Percentiles rank a stretch among this genome's conserved stretches.
Conservation (phyloP, 2,113 vertebrate species). For the Hydrochoerus hydrochaeris region DNA sequence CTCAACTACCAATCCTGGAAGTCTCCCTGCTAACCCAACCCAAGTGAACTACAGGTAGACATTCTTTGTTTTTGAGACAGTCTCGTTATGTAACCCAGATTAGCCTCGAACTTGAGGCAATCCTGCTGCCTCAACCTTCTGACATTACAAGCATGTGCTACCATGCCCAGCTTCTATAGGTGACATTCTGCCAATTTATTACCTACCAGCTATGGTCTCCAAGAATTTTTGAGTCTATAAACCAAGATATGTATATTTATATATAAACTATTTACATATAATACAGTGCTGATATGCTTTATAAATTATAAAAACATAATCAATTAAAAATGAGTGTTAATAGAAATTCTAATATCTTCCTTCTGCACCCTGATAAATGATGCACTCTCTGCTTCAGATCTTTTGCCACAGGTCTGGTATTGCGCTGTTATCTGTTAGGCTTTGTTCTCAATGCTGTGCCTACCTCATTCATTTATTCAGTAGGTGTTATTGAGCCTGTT, state of each 20-base stretch:
- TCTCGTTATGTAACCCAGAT: too few species aligned
- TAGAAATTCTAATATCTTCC: slow-evolving; percentile 50
- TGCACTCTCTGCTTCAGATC: neutral
- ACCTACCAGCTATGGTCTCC: slow-evolving; percentile 11
- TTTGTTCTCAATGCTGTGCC: neutral
- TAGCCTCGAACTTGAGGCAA: too few species aligned
- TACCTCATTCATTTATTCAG: neutral
- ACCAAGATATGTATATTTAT: slow-evolving; percentile 46
- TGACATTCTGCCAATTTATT: neutral
- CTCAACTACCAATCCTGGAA: neutral
- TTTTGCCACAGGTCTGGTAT: neutral
- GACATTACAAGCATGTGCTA: too few species aligned
- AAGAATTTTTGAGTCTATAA: slow-evolving; percentile 39
- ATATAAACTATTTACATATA: slow-evolving; percentile 28
- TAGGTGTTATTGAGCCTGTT: neutral
- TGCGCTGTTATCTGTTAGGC: neutral
- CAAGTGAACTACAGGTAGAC: neutral
- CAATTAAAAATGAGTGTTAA: slow-evolving; percentile 18
- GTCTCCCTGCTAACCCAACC: neutral
- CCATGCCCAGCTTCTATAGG: too few species aligned
- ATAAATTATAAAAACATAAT: slow-evolving; percentile 61
- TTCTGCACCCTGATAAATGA: neutral
- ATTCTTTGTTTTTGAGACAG: neutral
- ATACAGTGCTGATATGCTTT: slow-evolving; percentile 20
- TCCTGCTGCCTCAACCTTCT: too few species aligned